Evolutionary conservation across 2,113 vertebrate genomes (phyloP).

Genomic region (Otus sunia): DNA sequence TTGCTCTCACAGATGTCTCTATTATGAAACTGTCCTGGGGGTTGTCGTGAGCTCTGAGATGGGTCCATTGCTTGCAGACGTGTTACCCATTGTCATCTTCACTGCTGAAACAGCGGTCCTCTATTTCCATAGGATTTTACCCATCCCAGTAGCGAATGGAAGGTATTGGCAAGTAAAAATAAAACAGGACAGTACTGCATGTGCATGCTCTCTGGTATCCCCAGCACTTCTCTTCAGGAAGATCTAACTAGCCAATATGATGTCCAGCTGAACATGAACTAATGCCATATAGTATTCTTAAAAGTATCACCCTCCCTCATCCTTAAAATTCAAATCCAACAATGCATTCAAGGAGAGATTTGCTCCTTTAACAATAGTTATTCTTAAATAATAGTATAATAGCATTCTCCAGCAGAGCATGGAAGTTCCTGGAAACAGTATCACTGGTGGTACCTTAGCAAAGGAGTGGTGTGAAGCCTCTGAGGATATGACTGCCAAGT

Average conservation of each 20-base stretch:
- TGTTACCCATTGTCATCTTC: background rate
- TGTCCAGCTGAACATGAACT: background rate
- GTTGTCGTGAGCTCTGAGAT: background rate
- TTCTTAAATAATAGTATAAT: background rate
- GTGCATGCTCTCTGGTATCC: accelerated
- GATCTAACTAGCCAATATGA: background rate
- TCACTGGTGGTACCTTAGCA: background rate
- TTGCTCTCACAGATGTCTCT: background rate
- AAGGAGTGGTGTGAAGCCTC: background rate
- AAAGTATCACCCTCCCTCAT: background rate
- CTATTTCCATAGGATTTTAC: background rate
- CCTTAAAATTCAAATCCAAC: background rate
- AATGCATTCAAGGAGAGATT: background rate
- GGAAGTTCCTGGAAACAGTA: background rate
- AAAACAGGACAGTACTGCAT: background rate
- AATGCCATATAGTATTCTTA: background rate
- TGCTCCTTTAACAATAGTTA: background rate
- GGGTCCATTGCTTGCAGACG: background rate
- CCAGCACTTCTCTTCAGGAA: background rate
- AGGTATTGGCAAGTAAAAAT: background rate
- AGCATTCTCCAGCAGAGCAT: background rate
- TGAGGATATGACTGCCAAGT: background rate
- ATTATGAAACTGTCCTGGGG: background rate
- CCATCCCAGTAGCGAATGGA: background rate
- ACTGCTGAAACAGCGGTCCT: background rate